A percentile compares a stretch with the other conserved stretches of the same genome.
Conservation (phyloP, 2,113 vertebrate genomes). For the Mastomys coucha region DNA sequence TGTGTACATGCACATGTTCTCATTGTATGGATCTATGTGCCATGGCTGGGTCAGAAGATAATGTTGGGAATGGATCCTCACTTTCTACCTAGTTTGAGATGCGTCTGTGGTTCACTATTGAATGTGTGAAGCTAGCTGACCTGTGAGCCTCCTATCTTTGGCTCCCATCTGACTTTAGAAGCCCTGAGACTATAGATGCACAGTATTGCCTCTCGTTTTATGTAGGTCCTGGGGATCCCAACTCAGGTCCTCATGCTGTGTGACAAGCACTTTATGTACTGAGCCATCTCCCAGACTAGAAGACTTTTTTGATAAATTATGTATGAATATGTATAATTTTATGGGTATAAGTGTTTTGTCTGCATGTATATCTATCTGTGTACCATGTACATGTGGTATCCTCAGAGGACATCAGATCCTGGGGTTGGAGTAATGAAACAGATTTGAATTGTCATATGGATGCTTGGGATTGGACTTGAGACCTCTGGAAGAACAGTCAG, state of each 20-base stretch:
- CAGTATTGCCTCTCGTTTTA: neutral
- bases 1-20: neutral
- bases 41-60: neutral
- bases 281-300: neutral
- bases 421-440: neutral
- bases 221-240: neutral
- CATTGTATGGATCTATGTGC: neutral
- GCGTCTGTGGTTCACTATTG: neutral
- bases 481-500: neutral
- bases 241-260: neutral
- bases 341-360: neutral
- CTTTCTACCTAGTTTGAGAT: neutral
- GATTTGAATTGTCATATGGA: neutral
- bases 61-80: neutral
- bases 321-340: too few species aligned
- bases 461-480: neutral
- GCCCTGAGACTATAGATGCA: neutral
- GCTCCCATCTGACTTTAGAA: neutral
- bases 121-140: neutral
- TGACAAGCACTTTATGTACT: neutral
- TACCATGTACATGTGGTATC: neutral
- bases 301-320: too few species aligned
- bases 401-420: neutral
- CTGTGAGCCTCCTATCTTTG: neutral
- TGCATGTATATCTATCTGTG: neutral